These are phyloP conservation scores for Battus philenor DNA, from an alignment of 1,140 invertebrate species.

Conservation along the genomic window DNA sequence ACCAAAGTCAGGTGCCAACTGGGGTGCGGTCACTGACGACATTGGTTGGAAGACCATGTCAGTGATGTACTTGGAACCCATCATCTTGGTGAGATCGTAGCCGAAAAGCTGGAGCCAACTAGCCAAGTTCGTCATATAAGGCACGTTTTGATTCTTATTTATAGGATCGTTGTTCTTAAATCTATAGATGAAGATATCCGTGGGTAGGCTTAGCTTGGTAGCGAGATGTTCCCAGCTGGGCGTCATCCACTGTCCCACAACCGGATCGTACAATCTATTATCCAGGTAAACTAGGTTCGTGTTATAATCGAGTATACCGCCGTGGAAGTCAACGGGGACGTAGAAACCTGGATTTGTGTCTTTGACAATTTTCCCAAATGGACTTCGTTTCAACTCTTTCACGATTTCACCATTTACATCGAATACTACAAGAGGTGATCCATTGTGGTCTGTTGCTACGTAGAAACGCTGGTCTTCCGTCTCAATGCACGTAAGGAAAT, in stretches of 20 bases:
- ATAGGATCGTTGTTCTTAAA: constrained; percentile 95
- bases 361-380: constrained; percentile 91
- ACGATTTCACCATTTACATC: constrained; percentile 92
- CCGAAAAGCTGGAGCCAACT: constrained; percentile 93
- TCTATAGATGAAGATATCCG: constrained; percentile 93
- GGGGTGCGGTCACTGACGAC: constrained; percentile 84
- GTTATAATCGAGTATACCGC: constrained; percentile 89
- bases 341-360: constrained; percentile 95
- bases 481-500: constrained; percentile 89
- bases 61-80: constrained; percentile 87
- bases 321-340: constrained; percentile 94
- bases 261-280: constrained; percentile 92
- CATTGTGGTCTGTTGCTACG: constrained; percentile 94
- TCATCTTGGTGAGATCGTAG: constrained; percentile 90
- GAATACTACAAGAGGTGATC: constrained; percentile 93
- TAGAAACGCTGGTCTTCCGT: constrained; percentile 90
- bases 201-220: constrained; percentile 86
- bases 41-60: constrained; percentile 86
- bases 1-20: constrained; percentile 88
- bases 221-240: constrained; percentile 93
- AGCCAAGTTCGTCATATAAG: constrained; percentile 89
- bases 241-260: constrained; percentile 96
- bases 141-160: constrained; percentile 84
- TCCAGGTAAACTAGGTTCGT: constrained; percentile 90
- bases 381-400: constrained; percentile 93